Conservation (phyloP, 2,797 vertebrate species). For the Sciaenops ocellatus region DNA sequence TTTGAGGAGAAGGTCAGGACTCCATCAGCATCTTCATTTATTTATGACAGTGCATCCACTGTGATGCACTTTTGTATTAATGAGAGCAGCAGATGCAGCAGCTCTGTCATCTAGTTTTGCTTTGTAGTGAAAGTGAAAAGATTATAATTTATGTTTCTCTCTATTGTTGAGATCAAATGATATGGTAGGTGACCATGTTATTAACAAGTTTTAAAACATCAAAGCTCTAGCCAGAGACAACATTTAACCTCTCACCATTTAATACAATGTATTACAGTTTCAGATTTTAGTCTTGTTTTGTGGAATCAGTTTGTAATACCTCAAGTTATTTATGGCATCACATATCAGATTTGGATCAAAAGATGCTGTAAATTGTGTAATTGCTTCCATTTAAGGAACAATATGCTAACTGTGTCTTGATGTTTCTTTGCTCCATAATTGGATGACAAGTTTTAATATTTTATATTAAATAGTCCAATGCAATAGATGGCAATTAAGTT, state of each 20-base stretch:
- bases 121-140: background rate
- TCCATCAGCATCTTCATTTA: slow-evolving; percentile 67
- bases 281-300: background rate
- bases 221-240: background rate
- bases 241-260: background rate
- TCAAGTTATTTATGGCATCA: background rate
- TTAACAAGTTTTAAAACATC: background rate
- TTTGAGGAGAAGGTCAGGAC: slow-evolving; percentile 66
- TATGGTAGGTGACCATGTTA: background rate
- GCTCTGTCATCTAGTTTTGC: slow-evolving; percentile 5
- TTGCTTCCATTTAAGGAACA: background rate
- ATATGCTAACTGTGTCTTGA: background rate
- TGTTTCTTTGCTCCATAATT: background rate
- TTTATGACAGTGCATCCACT: slow-evolving; percentile 59
- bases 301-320: background rate
- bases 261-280: background rate
- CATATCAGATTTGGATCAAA: background rate
- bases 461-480: slow-evolving; percentile 15
- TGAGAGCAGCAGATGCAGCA: slow-evolving; percentile 26
- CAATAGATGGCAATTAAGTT: slow-evolving; percentile 27
- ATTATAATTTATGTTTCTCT: background rate
- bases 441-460: slow-evolving; percentile 14
- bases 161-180: background rate
- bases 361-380: background rate
- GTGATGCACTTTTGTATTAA: slow-evolving; percentile 36